phyloP scores from a whole-genome alignment of 1,140 invertebrate genomes.

The Drosophila chauvacae region DNA sequence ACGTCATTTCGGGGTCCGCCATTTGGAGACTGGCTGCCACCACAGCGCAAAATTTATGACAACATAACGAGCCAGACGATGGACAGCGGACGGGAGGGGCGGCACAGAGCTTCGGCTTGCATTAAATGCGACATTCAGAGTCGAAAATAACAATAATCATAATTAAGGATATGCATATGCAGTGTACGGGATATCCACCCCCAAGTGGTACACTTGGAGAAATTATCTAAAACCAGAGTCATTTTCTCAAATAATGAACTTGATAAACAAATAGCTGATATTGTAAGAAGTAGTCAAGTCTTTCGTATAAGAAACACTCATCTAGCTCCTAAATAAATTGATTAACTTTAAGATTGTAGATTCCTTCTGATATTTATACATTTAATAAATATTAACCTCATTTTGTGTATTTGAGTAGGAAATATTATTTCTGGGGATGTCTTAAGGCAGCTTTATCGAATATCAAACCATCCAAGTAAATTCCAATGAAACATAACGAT shows the following conservation, averaged over 20 bases:
- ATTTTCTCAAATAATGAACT: not conserved
- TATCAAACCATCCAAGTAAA: not conserved
- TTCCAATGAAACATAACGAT: too few species aligned
- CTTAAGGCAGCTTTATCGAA: too few species aligned
- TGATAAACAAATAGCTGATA: not conserved
- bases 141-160: slow-evolving; percentile 82
- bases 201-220: slow-evolving; percentile 9
- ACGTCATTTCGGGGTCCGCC: slow-evolving; percentile 72
- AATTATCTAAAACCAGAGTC: not conserved
- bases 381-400: too few species aligned
- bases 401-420: too few species aligned
- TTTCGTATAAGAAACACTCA: not conserved
- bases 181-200: slow-evolving; percentile 21
- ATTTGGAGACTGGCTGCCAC: slow-evolving; percentile 59
- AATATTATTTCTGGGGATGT: too few species aligned
- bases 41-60: slow-evolving; percentile 81
- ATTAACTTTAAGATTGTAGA: not conserved
- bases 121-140: slow-evolving; percentile 79
- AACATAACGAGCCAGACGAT: slow-evolving; percentile 75
- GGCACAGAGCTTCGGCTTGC: slow-evolving; percentile 38
- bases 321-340: not conserved
- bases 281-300: not conserved
- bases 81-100: slow-evolving; percentile 9
- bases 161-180: slow-evolving; percentile 82
- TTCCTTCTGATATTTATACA: not conserved